A percentile compares a stretch with the other conserved stretches of the same genome.
Conservation (phyloP, 2,888 invertebrate genomes). For the Himalopsyche japonica region DNA sequence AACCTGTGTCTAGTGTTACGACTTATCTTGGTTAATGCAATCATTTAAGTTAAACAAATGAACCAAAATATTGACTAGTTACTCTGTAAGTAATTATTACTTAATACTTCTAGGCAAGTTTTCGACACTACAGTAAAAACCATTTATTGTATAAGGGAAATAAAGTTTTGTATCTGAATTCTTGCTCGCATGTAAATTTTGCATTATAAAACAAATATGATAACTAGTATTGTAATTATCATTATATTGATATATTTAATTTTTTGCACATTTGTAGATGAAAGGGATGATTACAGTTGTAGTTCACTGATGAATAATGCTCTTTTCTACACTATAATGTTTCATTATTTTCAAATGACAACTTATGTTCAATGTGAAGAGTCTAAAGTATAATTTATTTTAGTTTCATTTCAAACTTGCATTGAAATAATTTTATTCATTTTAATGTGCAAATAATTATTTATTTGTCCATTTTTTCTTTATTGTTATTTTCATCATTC, state of each 20-base stretch:
- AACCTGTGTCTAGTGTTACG: constrained; percentile 34
- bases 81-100: constrained; percentile 64
- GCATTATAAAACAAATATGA: constrained; percentile 33
- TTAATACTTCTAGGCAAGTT: constrained; percentile 58
- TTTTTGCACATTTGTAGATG: constrained; percentile 35
- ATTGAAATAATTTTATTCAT: not conserved
- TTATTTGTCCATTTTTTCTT: too few species aligned
- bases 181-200: constrained; percentile 65
- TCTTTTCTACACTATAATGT: not conserved
- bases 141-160: constrained; percentile 53
- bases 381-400: not conserved
- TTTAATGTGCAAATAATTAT: too few species aligned
- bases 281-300: constrained; percentile 23
- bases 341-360: not conserved
- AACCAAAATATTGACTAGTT: constrained; percentile 62
- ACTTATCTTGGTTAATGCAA: constrained; percentile 52
- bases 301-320: constrained; percentile 18
- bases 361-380: not conserved
- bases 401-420: not conserved
- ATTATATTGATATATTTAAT: constrained; percentile 30
- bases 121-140: constrained; percentile 62
- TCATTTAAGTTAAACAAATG: constrained; percentile 53
- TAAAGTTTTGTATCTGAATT: constrained; percentile 64
- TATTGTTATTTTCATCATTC: too few species aligned
- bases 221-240: constrained; percentile 23